Evolutionary conservation across 2,888 invertebrate genomes (phyloP).

Genomic region (Euclidia mi): DNA sequence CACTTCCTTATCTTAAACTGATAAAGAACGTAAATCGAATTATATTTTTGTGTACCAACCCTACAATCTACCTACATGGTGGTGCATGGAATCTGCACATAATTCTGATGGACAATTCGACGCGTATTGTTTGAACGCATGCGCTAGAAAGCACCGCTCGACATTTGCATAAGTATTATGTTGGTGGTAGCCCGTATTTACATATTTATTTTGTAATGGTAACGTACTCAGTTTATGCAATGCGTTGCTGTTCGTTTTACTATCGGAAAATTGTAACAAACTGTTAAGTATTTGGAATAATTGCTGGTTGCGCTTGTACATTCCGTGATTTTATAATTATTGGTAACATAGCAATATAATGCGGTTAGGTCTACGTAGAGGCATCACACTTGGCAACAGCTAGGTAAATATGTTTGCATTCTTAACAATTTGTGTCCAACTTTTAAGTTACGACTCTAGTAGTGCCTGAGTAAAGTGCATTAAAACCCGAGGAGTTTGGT

Average conservation of each 20-base stretch:
- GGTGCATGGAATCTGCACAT: constrained; percentile 43
- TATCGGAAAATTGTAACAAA: neutral
- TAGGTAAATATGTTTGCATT: too few species aligned
- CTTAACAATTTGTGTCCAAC: too few species aligned
- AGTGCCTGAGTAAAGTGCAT: too few species aligned
- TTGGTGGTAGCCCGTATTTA: constrained; percentile 21
- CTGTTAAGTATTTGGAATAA: neutral
- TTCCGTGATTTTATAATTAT: too few species aligned
- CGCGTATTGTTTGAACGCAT: constrained; percentile 65
- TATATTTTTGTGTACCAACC: constrained; percentile 18
- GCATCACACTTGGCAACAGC: too few species aligned
- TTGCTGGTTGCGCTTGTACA: neutral
- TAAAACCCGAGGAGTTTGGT: too few species aligned
- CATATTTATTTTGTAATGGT: constrained; percentile 37
- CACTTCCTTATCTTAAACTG: too few species aligned
- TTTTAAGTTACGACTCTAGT: too few species aligned
- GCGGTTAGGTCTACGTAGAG: too few species aligned
- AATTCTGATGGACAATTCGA: constrained; percentile 50
- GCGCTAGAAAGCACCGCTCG: constrained; percentile 74
- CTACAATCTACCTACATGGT: constrained; percentile 30
- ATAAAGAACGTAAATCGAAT: neutral
- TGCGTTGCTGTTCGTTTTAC: constrained; percentile 4
- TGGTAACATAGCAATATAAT: too few species aligned
- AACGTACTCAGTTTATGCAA: constrained; percentile 23
- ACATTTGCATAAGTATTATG: constrained; percentile 54